These are phyloP conservation scores for Otus sunia DNA, from an alignment of 2,113 vertebrate species.

Conservation along the genomic window DNA sequence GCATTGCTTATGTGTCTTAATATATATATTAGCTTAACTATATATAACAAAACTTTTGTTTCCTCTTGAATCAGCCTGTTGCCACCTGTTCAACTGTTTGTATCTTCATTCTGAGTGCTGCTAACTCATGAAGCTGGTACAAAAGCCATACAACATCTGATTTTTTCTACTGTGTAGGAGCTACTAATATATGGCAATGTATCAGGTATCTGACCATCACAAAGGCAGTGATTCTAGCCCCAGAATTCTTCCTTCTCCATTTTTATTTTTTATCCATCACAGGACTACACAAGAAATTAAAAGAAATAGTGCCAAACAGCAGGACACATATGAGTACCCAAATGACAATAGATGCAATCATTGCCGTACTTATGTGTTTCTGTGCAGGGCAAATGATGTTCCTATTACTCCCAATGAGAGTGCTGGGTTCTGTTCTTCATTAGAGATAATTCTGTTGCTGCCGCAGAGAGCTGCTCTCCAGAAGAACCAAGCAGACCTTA, in stretches of 20 bases:
- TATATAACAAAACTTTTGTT: neutral
- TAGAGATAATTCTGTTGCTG: neutral
- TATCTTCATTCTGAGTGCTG: neutral
- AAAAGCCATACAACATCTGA: neutral
- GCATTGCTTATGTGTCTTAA: neutral
- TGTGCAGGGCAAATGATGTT: neutral
- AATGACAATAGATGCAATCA: neutral
- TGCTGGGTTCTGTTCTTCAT: neutral
- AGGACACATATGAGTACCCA: neutral
- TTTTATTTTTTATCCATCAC: neutral
- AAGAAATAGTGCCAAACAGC: neutral
- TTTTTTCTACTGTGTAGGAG: neutral
- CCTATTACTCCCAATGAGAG: neutral
- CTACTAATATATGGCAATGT: neutral
- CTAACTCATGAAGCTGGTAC: neutral
- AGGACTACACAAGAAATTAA: neutral
- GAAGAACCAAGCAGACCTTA: neutral
- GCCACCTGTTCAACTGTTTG: neutral
- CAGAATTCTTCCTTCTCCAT: neutral
- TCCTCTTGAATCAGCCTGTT: neutral
- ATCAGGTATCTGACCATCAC: neutral
- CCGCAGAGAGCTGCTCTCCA: rapidly evolving
- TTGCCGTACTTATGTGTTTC: neutral
- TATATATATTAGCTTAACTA: neutral
- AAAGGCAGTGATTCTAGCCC: neutral